phyloP scores from a whole-genome alignment of 2,797 vertebrate genomes.

The Eidolon dupreanum region DNA sequence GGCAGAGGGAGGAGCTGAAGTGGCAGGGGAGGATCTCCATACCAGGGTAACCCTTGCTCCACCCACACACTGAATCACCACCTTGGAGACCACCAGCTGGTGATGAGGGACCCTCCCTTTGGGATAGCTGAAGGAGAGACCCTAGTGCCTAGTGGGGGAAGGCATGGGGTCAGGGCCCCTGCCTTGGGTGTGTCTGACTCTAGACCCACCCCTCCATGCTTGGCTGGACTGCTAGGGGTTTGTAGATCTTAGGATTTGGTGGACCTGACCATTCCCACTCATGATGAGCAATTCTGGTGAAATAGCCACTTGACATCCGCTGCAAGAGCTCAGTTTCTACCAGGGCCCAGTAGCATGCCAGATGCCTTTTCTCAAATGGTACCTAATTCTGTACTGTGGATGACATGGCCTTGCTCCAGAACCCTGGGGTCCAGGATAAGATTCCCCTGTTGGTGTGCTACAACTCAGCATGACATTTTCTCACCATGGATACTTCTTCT shows the following conservation, averaged over 20 bases:
- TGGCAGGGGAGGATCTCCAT: rapidly evolving
- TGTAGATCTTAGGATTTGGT: background rate
- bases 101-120: background rate
- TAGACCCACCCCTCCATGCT: background rate
- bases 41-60: background rate
- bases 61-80: background rate
- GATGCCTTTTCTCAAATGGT: background rate
- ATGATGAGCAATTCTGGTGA: background rate
- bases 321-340: background rate
- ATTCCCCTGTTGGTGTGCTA: rapidly evolving
- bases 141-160: background rate
- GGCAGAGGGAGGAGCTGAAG: too few relatives aligned
- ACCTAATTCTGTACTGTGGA: background rate
- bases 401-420: background rate
- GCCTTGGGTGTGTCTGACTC: background rate
- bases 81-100: too few relatives aligned
- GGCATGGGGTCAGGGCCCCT: background rate
- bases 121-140: background rate
- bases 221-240: too few relatives aligned
- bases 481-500: too few relatives aligned
- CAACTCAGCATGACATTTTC: background rate
- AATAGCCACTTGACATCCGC: rapidly evolving
- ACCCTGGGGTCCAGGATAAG: background rate
- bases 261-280: background rate
- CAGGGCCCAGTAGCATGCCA: rapidly evolving